Evolutionary conservation across 2,113 vertebrate genomes (phyloP).

Genomic region (Nematolebias whitei): DNA sequence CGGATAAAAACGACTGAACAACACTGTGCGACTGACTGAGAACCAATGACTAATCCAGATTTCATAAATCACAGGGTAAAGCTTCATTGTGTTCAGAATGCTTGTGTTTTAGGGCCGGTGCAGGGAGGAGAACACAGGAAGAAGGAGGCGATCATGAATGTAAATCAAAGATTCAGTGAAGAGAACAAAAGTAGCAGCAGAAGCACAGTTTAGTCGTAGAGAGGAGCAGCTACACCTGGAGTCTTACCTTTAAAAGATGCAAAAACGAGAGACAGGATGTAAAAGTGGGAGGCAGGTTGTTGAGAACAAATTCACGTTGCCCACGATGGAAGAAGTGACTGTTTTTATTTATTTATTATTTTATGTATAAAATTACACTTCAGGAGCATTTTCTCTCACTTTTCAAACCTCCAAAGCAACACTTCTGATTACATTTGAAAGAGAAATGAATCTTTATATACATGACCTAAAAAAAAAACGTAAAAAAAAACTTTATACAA

Average conservation of each 20-base stretch:
- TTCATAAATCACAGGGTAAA: slow-evolving; percentile 58
- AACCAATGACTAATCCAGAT: slow-evolving; percentile 56
- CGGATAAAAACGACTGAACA: slow-evolving; percentile 33
- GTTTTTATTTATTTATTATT: slow-evolving; percentile 5
- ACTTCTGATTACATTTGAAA: slow-evolving; percentile 8
- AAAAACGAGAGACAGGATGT: slow-evolving; percentile 6
- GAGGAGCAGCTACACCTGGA: slow-evolving; percentile 34
- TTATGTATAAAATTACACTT: slow-evolving; percentile 7
- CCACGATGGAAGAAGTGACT: slow-evolving; percentile 16
- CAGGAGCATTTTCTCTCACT: neutral
- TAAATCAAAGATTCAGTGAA: neutral
- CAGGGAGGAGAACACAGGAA: neutral
- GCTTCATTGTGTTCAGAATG: slow-evolving; percentile 22
- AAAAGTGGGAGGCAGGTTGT: neutral
- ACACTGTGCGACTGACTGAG: slow-evolving; percentile 58
- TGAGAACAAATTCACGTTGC: slow-evolving; percentile 43
- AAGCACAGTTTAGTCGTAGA: neutral
- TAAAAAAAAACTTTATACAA: slow-evolving; percentile 23
- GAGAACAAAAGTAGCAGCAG: neutral
- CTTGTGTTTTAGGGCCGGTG: slow-evolving; percentile 21
- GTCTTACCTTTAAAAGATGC: slow-evolving; percentile 14
- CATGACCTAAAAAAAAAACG: too few species aligned
- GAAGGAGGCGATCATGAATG: slow-evolving; percentile 6
- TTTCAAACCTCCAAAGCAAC: slow-evolving; percentile 25
- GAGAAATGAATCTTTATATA: slow-evolving; percentile 12